Percentiles rank a stretch among this genome's conserved stretches.
These are phyloP conservation scores for Papilio polyxenes DNA, from an alignment of 1,140 invertebrate genomes.

Conservation along the genomic window DNA sequence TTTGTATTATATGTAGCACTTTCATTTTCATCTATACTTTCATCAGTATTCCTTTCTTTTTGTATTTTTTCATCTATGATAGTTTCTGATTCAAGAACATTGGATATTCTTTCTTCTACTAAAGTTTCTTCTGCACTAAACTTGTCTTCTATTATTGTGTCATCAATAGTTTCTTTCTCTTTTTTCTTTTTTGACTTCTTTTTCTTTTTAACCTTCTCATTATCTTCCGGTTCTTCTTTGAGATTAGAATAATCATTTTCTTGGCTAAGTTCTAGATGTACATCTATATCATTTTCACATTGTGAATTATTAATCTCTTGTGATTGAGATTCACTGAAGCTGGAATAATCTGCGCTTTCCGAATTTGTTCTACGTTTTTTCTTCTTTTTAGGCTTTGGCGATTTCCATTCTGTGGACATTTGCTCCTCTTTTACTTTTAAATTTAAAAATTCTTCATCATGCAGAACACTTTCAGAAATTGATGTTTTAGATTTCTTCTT, in stretches of 20 bases:
- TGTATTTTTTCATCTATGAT: slow-evolving; percentile 38
- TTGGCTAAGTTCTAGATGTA: not conserved
- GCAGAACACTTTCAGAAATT: slow-evolving; percentile 23
- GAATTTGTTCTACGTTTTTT: slow-evolving; percentile 43
- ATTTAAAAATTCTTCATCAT: slow-evolving; percentile 49
- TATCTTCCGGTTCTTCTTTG: slow-evolving; percentile 28
- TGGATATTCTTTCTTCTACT: slow-evolving; percentile 21
- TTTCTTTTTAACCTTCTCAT: slow-evolving; percentile 44
- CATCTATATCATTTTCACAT: not conserved
- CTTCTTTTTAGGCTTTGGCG: slow-evolving; percentile 44
- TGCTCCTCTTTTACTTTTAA: slow-evolving; percentile 51
- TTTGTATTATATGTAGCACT: not conserved
- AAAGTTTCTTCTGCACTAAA: slow-evolving; percentile 41
- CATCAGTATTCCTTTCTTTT: slow-evolving; percentile 13
- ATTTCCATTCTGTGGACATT: slow-evolving; percentile 14
- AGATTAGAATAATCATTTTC: slow-evolving; percentile 30
- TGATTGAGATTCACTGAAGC: slow-evolving; percentile 20
- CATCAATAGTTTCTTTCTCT: slow-evolving; percentile 37
- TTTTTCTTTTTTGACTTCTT: slow-evolving; percentile 46
- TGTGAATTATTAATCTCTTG: slow-evolving; percentile 2
- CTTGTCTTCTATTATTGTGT: slow-evolving; percentile 41
- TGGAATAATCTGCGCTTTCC: slow-evolving; percentile 37
- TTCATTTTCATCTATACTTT: slow-evolving; percentile 32
- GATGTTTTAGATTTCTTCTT: slow-evolving; percentile 45
- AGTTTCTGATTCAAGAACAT: slow-evolving; percentile 15